These are phyloP conservation scores for Hafferia zeledoni DNA, from an alignment of 2,797 vertebrate genomes.

Conservation along the genomic window DNA sequence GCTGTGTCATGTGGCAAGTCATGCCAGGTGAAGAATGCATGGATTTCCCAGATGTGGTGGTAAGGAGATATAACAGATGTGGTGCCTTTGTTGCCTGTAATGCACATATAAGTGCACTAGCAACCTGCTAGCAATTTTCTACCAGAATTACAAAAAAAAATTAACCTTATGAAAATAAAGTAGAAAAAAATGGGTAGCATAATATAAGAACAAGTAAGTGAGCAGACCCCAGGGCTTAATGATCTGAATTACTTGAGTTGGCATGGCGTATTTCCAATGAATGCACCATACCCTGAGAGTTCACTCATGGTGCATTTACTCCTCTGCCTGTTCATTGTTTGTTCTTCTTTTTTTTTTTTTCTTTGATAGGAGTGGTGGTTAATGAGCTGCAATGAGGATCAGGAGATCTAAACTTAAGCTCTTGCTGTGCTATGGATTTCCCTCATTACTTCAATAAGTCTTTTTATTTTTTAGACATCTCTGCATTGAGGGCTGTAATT, in stretches of 20 bases:
- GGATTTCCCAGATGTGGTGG: not conserved
- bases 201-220: not conserved
- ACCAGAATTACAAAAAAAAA: not conserved
- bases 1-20: not conserved
- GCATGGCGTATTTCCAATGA: not conserved
- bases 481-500: not conserved
- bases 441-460: not conserved
- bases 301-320: not conserved
- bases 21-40: not conserved
- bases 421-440: not conserved
- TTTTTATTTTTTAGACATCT: not conserved
- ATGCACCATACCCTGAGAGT: not conserved
- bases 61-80: not conserved
- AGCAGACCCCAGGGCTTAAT: not conserved
- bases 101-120: not conserved
- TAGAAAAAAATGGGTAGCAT: not conserved
- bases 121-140: not conserved
- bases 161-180: not conserved
- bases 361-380: not conserved
- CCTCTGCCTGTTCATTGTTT: not conserved
- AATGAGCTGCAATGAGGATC: not conserved
- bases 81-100: not conserved
- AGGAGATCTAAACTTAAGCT: not conserved
- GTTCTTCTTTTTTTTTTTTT: accelerated
- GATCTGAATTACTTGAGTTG: not conserved